A percentile compares a stretch with the other conserved stretches of the same genome.
phyloP scores from a whole-genome alignment of 2,888 invertebrate species.

The Trichopoda pennipes region DNA sequence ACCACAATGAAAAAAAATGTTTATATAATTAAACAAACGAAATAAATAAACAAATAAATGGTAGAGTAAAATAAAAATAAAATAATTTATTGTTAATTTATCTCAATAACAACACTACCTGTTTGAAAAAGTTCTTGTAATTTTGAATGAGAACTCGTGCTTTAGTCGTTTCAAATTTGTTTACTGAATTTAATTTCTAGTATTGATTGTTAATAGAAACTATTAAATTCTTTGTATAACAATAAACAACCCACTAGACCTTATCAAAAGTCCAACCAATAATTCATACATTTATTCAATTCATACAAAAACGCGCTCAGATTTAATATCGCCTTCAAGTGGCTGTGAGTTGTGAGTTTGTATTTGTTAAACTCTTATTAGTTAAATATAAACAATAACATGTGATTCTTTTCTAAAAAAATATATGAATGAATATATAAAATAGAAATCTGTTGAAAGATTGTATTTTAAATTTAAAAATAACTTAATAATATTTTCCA shows the following conservation, averaged over 20 bases:
- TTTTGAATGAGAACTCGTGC: not conserved
- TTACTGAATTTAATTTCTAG: not conserved
- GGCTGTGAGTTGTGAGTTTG: not conserved
- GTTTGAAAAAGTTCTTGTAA: conserved; percentile 7
- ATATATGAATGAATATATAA: conserved; percentile 12
- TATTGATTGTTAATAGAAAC: not conserved
- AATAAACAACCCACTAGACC: not conserved
- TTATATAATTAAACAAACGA: not conserved
- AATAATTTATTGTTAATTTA: not conserved
- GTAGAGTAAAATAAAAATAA: no score
- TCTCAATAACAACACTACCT: conserved; percentile 5
- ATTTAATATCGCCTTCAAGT: not conserved
- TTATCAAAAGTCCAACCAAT: conserved; percentile 18
- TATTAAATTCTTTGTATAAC: no score
- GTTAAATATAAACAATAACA: conserved; percentile 50
- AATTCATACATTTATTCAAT: not conserved
- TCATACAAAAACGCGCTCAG: conserved; percentile 5
- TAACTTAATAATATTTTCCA: not conserved
- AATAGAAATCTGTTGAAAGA: conserved; percentile 7
- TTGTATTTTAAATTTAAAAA: conserved; percentile 6
- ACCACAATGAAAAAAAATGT: not conserved
- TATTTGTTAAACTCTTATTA: not conserved
- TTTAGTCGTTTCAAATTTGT: not conserved
- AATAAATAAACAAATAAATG: no score
- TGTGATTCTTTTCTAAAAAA: conserved; percentile 33